A percentile compares a stretch with the other conserved stretches of the same genome.
phyloP scores from a whole-genome alignment of 2,113 vertebrate genomes.

The Elephas maximus region DNA sequence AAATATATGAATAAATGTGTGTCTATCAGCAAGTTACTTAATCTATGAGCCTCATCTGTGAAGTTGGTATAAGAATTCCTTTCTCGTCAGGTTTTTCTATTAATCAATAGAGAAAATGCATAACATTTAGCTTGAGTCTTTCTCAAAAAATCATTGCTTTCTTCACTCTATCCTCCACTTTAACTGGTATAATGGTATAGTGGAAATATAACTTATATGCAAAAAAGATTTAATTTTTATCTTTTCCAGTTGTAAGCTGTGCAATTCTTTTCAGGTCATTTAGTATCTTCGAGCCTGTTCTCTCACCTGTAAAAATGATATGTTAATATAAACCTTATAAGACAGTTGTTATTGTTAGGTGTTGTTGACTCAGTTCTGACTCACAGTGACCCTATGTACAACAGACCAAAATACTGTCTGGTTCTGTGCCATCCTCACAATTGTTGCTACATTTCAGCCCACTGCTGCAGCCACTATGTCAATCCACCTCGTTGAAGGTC shows the following conservation, averaged over 20 bases:
- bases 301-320: neutral
- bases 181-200: neutral
- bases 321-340: neutral
- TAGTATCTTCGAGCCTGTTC: neutral
- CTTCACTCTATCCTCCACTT: neutral
- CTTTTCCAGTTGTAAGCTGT: neutral
- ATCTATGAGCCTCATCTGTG: neutral
- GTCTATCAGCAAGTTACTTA: neutral
- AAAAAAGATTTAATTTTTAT: neutral
- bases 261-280: neutral
- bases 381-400: too few species aligned
- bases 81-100: neutral
- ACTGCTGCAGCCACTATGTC: too few species aligned
- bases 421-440: too few species aligned
- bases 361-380: too few species aligned
- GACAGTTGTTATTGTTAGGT: neutral
- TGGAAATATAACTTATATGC: neutral
- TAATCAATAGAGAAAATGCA: neutral
- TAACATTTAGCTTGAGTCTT: neutral
- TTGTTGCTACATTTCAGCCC: too few species aligned
- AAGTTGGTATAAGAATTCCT: constrained; percentile 19
- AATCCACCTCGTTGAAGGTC: too few species aligned
- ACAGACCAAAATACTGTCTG: too few species aligned
- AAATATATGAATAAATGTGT: neutral
- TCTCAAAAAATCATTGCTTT: neutral